Evolutionary conservation across 2,797 vertebrate species (phyloP).

Genomic region (Sorex maritimensis): DNA sequence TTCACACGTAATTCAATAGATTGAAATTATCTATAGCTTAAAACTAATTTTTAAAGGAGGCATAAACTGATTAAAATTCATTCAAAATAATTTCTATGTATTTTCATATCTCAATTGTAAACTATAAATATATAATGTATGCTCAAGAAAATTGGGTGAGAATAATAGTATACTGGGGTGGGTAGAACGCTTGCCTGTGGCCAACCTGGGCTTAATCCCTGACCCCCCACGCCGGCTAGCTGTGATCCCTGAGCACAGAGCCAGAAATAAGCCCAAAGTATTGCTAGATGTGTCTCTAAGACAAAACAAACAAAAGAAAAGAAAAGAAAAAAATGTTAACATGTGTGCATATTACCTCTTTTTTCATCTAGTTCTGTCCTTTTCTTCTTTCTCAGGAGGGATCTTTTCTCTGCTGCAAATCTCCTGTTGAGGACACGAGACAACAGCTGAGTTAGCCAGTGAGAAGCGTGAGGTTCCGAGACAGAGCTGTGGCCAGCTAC

Average conservation of each 20-base stretch:
- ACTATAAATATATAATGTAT: not conserved
- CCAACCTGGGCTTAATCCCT: too few species aligned
- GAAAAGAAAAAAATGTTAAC: constrained; percentile 31
- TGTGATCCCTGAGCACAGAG: too few species aligned
- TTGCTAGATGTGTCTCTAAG: too few species aligned
- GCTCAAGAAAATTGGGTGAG: not conserved
- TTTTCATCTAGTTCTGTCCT: not conserved
- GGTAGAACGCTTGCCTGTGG: too few species aligned
- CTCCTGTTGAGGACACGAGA: not conserved
- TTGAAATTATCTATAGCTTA: constrained; percentile 58
- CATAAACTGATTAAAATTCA: constrained; percentile 63
- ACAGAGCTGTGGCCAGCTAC: too few species aligned
- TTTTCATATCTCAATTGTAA: not conserved
- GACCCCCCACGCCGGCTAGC: too few species aligned
- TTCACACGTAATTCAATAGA: constrained; percentile 17
- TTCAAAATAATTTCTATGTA: constrained; percentile 69
- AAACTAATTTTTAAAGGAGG: constrained; percentile 66
- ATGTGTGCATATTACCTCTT: not conserved
- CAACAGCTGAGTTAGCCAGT: not conserved
- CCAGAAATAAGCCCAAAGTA: too few species aligned
- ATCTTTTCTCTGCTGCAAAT: not conserved
- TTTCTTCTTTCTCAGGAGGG: constrained; percentile 19
- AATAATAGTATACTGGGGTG: too few species aligned
- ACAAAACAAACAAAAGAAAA: not conserved
- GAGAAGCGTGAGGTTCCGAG: not conserved